These are phyloP conservation scores for Crypturellus undulatus DNA, from an alignment of 2,113 vertebrate genomes.

Conservation along the genomic window DNA sequence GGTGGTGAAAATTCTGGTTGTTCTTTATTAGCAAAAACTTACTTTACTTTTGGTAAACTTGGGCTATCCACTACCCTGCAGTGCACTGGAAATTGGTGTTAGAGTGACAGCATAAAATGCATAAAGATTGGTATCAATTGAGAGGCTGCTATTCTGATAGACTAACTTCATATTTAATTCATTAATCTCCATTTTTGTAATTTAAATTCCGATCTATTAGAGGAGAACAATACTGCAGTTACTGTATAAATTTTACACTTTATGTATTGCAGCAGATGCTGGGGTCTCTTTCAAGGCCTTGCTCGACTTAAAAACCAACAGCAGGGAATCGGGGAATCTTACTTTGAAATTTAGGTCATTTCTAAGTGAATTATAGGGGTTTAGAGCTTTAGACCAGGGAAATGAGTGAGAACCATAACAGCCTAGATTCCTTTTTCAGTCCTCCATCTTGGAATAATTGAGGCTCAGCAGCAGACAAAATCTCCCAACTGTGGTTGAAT, in stretches of 20 bases:
- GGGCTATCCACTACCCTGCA: rapidly evolving
- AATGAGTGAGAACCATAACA: rapidly evolving
- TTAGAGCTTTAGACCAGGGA: neutral
- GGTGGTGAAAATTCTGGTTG: neutral
- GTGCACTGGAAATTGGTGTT: rapidly evolving
- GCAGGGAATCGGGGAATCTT: neutral
- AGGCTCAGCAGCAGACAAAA: neutral
- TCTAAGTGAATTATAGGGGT: neutral
- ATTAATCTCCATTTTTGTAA: neutral
- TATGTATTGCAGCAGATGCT: too few relatives aligned
- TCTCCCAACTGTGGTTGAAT: rapidly evolving
- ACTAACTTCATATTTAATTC: neutral
- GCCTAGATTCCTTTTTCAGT: neutral
- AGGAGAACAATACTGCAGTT: neutral
- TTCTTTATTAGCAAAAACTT: rapidly evolving
- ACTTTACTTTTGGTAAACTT: rapidly evolving
- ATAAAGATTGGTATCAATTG: rapidly evolving
- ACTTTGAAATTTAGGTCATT: neutral
- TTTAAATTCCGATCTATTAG: neutral
- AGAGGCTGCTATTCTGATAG: neutral
- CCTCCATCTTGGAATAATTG: rapidly evolving
- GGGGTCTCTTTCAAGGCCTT: neutral
- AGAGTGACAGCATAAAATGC: neutral
- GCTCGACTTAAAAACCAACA: rapidly evolving
- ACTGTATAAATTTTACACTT: neutral